These are phyloP conservation scores for Tinea pellionella DNA, from an alignment of 2,888 invertebrate species.

Conservation along the genomic window DNA sequence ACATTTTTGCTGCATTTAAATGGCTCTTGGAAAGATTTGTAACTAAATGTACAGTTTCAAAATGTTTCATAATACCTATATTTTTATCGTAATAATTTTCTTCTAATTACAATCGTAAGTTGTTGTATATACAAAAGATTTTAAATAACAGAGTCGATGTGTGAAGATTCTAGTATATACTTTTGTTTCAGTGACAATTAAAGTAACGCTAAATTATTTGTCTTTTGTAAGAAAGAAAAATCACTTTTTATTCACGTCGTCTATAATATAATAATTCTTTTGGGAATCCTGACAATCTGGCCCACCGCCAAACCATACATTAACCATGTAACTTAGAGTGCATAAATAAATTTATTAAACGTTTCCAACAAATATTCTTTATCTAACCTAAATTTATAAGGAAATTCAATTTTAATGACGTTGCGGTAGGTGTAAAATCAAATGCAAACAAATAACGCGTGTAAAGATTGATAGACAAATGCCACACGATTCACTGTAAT, in stretches of 20 bases:
- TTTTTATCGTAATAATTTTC: not conserved
- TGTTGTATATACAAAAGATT: no score
- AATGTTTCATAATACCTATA: not conserved
- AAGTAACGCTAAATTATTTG: not conserved
- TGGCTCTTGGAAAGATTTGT: not conserved
- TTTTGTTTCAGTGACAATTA: not conserved
- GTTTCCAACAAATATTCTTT: not conserved
- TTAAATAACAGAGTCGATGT: no score
- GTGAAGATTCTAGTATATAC: not conserved
- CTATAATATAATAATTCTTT: constrained; percentile 4
- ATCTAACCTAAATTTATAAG: no score
- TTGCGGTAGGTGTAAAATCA: no score
- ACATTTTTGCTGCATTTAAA: not conserved
- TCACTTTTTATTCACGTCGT: not conserved
- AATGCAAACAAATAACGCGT: no score
- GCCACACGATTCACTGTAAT: no score
- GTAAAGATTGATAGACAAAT: no score
- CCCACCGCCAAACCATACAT: constrained; percentile 10
- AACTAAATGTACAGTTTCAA: not conserved
- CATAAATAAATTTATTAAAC: constrained; percentile 10
- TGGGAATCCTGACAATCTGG: constrained; percentile 9
- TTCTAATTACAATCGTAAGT: no score
- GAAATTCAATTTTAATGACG: no score
- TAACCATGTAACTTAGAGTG: constrained; percentile 6
- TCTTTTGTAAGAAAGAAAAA: not conserved